Percentiles rank a stretch among this genome's conserved stretches.
phyloP scores from a whole-genome alignment of 1,140 invertebrate genomes.

The Cotesia typhae region DNA sequence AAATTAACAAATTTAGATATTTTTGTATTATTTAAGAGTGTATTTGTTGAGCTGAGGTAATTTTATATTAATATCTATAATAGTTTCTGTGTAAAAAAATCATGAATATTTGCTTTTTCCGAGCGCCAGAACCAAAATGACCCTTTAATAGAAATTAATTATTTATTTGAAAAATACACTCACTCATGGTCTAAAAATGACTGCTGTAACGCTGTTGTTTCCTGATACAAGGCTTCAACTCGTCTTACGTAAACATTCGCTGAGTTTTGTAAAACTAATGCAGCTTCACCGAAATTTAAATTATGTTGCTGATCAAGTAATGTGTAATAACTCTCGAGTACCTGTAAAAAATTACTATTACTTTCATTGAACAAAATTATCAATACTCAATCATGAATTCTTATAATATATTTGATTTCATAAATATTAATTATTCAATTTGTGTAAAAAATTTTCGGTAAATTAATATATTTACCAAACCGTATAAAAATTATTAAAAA shows the following conservation, averaged over 20 bases:
- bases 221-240: slow-evolving; percentile 53
- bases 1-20: no score
- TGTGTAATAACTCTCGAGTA: slow-evolving; percentile 51
- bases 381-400: not conserved
- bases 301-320: slow-evolving; percentile 45
- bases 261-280: slow-evolving; percentile 58
- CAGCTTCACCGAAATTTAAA: slow-evolving; percentile 56
- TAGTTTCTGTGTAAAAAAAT: no score
- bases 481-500: not conserved
- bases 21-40: no score
- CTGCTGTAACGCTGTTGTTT: slow-evolving; percentile 44
- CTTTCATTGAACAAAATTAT: slow-evolving; percentile 18
- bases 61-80: no score
- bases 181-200: slow-evolving; percentile 47
- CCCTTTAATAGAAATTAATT: slow-evolving; percentile 14
- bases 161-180: slow-evolving; percentile 28
- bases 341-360: slow-evolving; percentile 45
- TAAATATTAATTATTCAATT: no score
- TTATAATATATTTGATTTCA: no score
- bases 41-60: no score
- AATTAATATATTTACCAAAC: no score
- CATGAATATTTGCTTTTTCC: no score
- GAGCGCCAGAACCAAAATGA: not conserved
- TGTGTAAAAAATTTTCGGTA: no score
- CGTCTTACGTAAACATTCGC: slow-evolving; percentile 54